Conservation (phyloP, 30 jellyfish, hydroid and myxozoan genomes). For the Aurelia sp. region DNA sequence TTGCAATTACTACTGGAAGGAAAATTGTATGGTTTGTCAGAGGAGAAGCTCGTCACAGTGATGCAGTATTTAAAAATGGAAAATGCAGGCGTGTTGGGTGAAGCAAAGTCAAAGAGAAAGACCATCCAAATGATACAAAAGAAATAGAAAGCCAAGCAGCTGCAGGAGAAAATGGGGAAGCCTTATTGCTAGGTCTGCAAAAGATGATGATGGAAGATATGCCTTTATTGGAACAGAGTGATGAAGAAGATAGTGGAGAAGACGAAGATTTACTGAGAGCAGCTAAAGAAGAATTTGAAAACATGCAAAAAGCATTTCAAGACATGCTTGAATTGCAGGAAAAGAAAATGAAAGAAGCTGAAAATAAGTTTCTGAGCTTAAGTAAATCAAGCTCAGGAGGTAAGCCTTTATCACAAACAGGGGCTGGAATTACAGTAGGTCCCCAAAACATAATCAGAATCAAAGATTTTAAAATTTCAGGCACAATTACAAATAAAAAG, state of each 20-base stretch:
- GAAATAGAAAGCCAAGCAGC: slow-evolving; percentile 55
- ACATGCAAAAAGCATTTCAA: slow-evolving; percentile 18
- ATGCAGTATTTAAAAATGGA: slow-evolving; percentile 17
- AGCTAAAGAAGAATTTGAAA: slow-evolving; percentile 47
- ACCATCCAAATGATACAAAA: slow-evolving; percentile 36
- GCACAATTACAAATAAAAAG: slow-evolving; percentile 35
- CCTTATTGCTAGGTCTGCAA: slow-evolving; percentile 35
- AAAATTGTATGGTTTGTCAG: slow-evolving; percentile 3
- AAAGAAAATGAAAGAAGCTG: slow-evolving; percentile 52
- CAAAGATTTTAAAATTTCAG: slow-evolving; percentile 40
- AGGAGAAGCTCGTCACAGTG: slow-evolving; percentile 18
- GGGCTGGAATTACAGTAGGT: slow-evolving; percentile 31
- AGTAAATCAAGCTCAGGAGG: slow-evolving; percentile 1
- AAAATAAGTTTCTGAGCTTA: slow-evolving; percentile 25
- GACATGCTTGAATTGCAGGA: slow-evolving; percentile 32
- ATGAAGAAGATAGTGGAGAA: slow-evolving; percentile 25
- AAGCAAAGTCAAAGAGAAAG: slow-evolving; percentile 33
- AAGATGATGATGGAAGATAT: slow-evolving; percentile 16
- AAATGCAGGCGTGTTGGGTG: slow-evolving; percentile 27
- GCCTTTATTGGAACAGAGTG: slow-evolving; percentile 32
- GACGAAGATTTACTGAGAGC: slow-evolving; percentile 34
- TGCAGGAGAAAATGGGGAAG: slow-evolving; percentile 48
- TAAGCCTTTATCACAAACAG: slow-evolving; percentile 36
- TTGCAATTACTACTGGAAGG: slow-evolving; percentile 22
- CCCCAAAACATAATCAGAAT: slow-evolving; percentile 29